phyloP scores from a whole-genome alignment of 2,113 vertebrate genomes.

The human region DNA sequence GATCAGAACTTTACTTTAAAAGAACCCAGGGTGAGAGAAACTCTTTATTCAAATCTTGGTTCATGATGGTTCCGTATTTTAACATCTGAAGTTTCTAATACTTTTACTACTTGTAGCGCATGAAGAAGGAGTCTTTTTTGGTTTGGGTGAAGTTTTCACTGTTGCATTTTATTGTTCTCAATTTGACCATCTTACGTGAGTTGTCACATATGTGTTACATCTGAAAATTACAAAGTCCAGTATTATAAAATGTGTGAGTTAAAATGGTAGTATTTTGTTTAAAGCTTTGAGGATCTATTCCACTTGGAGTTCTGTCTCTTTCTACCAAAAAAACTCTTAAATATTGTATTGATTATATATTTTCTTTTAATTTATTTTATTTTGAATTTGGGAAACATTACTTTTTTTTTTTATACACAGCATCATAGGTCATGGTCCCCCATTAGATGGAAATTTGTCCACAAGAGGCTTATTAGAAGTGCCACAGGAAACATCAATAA shows the following conservation, averaged over 20 bases:
- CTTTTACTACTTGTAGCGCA: not conserved
- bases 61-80: not conserved
- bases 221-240: not conserved
- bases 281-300: not conserved
- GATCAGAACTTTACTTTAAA: not conserved
- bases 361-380: not conserved
- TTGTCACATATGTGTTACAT: not conserved
- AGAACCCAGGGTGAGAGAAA: not conserved
- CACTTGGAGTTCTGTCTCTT: not conserved
- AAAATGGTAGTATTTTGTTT: not conserved
- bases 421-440: not conserved
- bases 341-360: not conserved
- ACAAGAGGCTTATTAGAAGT: not conserved
- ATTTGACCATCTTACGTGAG: not conserved
- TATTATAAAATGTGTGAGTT: not conserved
- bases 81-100: not conserved
- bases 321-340: not conserved
- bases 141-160: not conserved
- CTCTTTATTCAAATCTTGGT: not conserved
- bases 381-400: not conserved
- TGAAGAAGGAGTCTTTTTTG: not conserved
- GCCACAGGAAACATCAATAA: not conserved
- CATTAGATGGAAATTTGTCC: not conserved
- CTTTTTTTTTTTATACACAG: not conserved
- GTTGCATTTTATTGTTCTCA: not conserved